Percentiles rank a stretch among this genome's conserved stretches.
Conservation (phyloP, 2,797 vertebrate species). For the Orestias chungarensis region DNA sequence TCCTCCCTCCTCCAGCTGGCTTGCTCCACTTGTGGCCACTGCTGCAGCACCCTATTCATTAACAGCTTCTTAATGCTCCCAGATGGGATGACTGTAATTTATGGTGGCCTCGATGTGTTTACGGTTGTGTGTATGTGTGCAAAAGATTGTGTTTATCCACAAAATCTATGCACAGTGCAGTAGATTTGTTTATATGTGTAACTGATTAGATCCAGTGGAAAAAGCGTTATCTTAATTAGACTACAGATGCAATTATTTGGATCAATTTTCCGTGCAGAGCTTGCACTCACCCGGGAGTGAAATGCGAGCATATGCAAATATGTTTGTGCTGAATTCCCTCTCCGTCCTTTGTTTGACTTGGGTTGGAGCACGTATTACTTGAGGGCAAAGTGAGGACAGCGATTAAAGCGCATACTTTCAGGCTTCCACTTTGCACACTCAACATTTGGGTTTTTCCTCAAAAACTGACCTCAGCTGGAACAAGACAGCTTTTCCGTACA, state of each 20-base stretch:
- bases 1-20: slow-evolving; percentile 62
- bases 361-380: slow-evolving; percentile 56
- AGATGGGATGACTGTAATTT: slow-evolving; percentile 79
- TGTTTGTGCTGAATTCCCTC: slow-evolving; percentile 59
- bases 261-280: slow-evolving; percentile 54
- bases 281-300: slow-evolving; percentile 48
- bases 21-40: slow-evolving; percentile 72
- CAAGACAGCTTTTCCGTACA: slow-evolving; percentile 41
- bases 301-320: slow-evolving; percentile 66
- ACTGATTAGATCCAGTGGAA: slow-evolving; percentile 57
- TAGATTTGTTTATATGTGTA: slow-evolving; percentile 60
- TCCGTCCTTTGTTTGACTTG: slow-evolving; percentile 64
- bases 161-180: slow-evolving; percentile 57
- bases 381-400: slow-evolving; percentile 72
- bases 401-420: slow-evolving; percentile 67
- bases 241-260: slow-evolving; percentile 50
- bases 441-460: slow-evolving; percentile 51
- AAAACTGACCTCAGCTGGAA: slow-evolving; percentile 69
- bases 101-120: slow-evolving; percentile 61
- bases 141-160: slow-evolving; percentile 47
- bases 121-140: slow-evolving; percentile 44
- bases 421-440: slow-evolving; percentile 55
- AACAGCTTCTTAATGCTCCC: slow-evolving; percentile 81
- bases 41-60: slow-evolving; percentile 78
- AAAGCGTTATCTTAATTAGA: slow-evolving; percentile 57